Base-by-base conservation (phyloP, 1,140 invertebrate genomes). In the Caerostris extrusa region DNA sequence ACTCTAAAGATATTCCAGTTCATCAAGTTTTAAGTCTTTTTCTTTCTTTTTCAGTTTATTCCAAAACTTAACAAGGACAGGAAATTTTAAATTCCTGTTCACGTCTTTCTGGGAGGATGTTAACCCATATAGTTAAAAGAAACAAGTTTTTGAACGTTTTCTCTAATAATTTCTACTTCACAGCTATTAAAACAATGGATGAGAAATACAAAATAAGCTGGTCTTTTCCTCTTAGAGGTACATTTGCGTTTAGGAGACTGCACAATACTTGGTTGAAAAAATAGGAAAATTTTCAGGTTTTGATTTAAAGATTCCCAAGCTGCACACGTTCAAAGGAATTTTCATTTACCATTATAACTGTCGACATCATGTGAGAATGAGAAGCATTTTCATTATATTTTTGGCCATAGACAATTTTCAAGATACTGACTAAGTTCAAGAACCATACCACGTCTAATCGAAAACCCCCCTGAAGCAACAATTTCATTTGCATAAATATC, bases 351-450 rank as follows among this genome's bases (percentile, higher is more conserved):
- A 99, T 99, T 0, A 98, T 97, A 60, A 99, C 98, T 94, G 99
- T 99, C 0, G 99, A 99, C 97, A 99, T 97, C 94, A 99, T 97
- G 96, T 99, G 98, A 3, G 97, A 97, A 94, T 97, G 97, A 0
- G 97, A 97, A 85, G 96, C 96, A 77, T 97, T 96, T 12, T 96
- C 58, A 55, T 82, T 58, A 89, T 89, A 99, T 96, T 99, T n/a
- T 98, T n/a, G 98, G 98, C 99, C 99, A 99, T 17, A 99, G 96
- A 96, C 98, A 99, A 95, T 98, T 98, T 96, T 99, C 99, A 94
- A 99, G 96, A 96, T 99, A 99, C 95, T 99, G 99, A 95, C 98
- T 99, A 95, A 99, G 99, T 96, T 99, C 99, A 60, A 99, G 96
- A 97, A 99, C 98, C 97, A 99, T 99, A 88, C 99, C 98, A 19